Base-by-base conservation (phyloP, 1,140 invertebrate genomes). In the Trichoplusia ni region DNA sequence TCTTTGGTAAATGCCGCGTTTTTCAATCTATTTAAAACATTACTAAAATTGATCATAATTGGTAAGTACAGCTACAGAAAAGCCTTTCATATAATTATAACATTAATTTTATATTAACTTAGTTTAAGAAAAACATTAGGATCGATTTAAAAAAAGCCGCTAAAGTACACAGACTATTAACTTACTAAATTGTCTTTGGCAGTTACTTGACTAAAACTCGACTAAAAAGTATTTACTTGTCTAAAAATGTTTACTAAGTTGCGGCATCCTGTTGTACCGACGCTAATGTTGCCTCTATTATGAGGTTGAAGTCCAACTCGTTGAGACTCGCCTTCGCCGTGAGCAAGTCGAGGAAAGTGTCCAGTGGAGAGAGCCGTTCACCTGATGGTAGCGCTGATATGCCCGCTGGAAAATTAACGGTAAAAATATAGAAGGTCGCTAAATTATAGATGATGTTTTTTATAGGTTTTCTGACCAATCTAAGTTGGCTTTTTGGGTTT, bases 301-400 rank as follows among this genome's bases (percentile, higher is more conserved):
- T 91, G 61, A 96, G 91, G 69, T 95, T 95, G 81, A 96, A 96
- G 84, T 96, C 95, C 70, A 96, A 84, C 77, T 96, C 95, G 54
- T 95, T 94, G 54, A 96, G 92, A 82, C 94, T 96, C 6, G 95
- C 95, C 92, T 97, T 97, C 6, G 95, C 96, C 1, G 96, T 97
- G 14, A 97, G 91, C 31, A 97, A 89, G 87, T 96, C 95, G 37
- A 97, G 86, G 78, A 97, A 97, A 9, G 96, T 96, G 79, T 97
- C 95, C 56, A 97, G 83, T 0, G 96, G 95, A 33, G 95, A 95
- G 0, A 96, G 81, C 51, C 94, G 92, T 81, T 96, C 95, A 23
- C 93, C 93, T 0, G 94, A 94, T 5, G 95, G 93, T 75, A 95
- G 93, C 5, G 94, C 94, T 40, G 94, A 92, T 70, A 95, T 86